phyloP scores from a whole-genome alignment of 2,113 vertebrate species.

The Willisornis vidua region DNA sequence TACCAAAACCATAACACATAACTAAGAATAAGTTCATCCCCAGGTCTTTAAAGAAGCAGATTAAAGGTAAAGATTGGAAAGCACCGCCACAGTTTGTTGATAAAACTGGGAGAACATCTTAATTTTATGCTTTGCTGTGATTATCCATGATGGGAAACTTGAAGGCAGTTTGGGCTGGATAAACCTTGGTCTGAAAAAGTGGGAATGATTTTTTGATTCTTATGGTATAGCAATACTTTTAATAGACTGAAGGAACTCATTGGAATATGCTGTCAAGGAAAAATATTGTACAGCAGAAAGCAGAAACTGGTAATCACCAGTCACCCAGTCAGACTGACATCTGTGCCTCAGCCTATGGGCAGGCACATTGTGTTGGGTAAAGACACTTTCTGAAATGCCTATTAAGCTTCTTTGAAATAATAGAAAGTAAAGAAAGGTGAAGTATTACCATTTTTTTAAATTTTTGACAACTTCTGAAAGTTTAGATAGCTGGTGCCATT shows the following conservation, averaged over 20 bases:
- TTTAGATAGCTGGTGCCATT: neutral
- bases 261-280: neutral
- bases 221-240: neutral
- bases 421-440: neutral
- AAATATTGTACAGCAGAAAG: neutral
- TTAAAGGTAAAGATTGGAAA: neutral
- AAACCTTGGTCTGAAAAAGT: neutral
- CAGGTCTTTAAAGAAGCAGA: neutral
- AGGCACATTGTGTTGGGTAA: neutral
- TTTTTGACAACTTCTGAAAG: neutral
- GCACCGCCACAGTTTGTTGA: neutral
- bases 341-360: neutral
- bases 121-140: neutral
- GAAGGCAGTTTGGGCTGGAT: neutral
- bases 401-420: neutral
- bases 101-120: neutral
- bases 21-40: neutral
- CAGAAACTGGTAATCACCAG: neutral
- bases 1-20: neutral
- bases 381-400: neutral
- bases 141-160: neutral
- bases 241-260: neutral
- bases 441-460: neutral
- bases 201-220: neutral
- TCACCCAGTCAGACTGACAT: neutral